A percentile compares a stretch with the other conserved stretches of the same genome.
phyloP scores from a whole-genome alignment of 2,888 invertebrate genomes.

The Netelia inedita region DNA sequence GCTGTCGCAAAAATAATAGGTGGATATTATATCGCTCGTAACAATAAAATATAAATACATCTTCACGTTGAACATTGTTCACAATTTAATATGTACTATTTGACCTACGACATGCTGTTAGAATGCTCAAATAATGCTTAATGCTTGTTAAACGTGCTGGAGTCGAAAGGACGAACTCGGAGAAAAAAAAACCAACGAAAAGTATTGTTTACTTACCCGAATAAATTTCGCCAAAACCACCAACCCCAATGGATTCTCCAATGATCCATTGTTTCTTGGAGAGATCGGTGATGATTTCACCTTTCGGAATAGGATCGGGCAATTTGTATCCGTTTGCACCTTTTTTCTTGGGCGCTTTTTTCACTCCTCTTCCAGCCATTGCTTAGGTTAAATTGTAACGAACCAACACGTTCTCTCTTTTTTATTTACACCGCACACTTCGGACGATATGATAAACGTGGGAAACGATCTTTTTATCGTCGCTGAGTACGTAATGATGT shows the following conservation, averaged over 20 bases:
- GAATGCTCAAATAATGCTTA: no score
- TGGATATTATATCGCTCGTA: no score
- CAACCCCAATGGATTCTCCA: conserved; percentile 94
- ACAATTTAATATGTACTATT: no score
- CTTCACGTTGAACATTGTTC: no score
- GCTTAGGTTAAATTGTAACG: conserved; percentile 38
- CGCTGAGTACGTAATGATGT: neutral
- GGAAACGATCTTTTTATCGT: neutral
- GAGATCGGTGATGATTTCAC: conserved; percentile 92
- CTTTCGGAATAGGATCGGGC: conserved; percentile 91
- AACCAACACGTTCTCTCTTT: neutral
- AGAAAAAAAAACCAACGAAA: neutral
- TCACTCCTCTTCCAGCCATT: conserved; percentile 61
- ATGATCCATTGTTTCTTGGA: conserved; percentile 94
- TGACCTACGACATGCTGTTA: no score
- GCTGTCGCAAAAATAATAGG: no score
- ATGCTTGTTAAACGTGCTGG: neutral
- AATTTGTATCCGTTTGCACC: conserved; percentile 86
- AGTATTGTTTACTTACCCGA: conserved; percentile 88
- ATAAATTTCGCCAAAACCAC: conserved; percentile 98
- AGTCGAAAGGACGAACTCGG: neutral
- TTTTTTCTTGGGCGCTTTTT: conserved; percentile 77
- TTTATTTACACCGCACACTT: neutral
- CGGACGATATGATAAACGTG: neutral
- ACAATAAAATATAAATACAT: no score